These are phyloP conservation scores for Tichodroma muraria DNA, from an alignment of 2,113 vertebrate species.

Conservation along the genomic window DNA sequence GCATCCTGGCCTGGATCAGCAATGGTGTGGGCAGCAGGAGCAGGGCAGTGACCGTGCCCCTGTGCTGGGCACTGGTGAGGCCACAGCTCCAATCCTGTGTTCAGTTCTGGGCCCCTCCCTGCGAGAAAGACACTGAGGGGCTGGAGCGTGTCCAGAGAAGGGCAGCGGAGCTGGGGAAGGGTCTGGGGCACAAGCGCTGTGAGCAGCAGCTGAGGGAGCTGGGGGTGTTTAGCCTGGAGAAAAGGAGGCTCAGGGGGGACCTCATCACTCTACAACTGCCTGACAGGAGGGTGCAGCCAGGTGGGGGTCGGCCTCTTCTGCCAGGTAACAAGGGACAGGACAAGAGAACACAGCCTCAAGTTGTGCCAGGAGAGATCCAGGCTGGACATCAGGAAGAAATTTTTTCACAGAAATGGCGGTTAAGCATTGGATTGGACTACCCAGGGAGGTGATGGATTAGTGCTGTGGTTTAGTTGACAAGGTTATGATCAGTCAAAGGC, in stretches of 20 bases:
- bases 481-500: neutral
- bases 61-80: neutral
- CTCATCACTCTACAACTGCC: rapidly evolving
- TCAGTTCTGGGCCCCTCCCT: neutral
- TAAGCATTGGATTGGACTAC: neutral
- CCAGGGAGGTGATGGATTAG: neutral
- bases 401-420: neutral
- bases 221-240: neutral
- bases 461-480: neutral
- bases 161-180: neutral
- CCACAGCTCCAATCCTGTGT: neutral
- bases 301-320: rapidly evolving
- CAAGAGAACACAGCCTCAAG: neutral
- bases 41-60: neutral
- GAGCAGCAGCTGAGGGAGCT: neutral
- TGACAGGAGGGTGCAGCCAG: neutral
- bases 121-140: neutral
- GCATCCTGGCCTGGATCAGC: neutral
- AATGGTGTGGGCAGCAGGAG: neutral
- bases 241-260: neutral
- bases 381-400: neutral
- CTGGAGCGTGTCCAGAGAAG: neutral
- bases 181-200: neutral
- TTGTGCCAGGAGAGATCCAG: neutral
- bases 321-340: neutral